Evolutionary conservation across 2,888 invertebrate genomes (phyloP).

Genomic region (Deilephila porcellus): DNA sequence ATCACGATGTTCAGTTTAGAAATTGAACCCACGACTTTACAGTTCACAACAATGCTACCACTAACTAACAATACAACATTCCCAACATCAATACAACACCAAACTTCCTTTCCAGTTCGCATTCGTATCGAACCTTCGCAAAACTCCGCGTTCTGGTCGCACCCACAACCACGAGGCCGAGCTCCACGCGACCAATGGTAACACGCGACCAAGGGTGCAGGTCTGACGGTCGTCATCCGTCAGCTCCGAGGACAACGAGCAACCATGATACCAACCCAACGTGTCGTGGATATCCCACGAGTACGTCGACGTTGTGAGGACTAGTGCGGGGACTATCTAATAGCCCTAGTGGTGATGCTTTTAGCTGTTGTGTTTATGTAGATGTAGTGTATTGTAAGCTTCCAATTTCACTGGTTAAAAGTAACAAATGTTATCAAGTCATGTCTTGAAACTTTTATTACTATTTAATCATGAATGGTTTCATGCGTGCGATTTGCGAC

Average conservation of each 20-base stretch:
- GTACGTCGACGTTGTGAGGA: slow-evolving; percentile 47
- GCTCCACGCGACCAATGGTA: slow-evolving; percentile 75
- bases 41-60: too few species aligned
- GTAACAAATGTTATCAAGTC: too few species aligned
- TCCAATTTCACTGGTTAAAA: too few species aligned
- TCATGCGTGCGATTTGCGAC: too few species aligned
- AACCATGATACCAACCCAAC: slow-evolving; percentile 61
- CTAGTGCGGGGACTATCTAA: not conserved
- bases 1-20: too few species aligned
- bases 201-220: slow-evolving; percentile 67
- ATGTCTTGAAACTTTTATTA: too few species aligned
- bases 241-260: slow-evolving; percentile 58
- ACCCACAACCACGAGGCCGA: slow-evolving; percentile 64
- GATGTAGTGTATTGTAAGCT: not conserved
- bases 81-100: too few species aligned
- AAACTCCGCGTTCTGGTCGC: slow-evolving; percentile 59
- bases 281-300: slow-evolving; percentile 79
- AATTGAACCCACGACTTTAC: too few species aligned
- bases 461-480: too few species aligned
- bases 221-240: slow-evolving; percentile 72
- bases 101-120: slow-evolving; percentile 61
- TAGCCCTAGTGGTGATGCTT: not conserved
- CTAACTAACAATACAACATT: too few species aligned
- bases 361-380: not conserved
- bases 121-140: slow-evolving; percentile 75